phyloP scores from a whole-genome alignment of 2,797 vertebrate genomes.

The Rachycentron canadum region DNA sequence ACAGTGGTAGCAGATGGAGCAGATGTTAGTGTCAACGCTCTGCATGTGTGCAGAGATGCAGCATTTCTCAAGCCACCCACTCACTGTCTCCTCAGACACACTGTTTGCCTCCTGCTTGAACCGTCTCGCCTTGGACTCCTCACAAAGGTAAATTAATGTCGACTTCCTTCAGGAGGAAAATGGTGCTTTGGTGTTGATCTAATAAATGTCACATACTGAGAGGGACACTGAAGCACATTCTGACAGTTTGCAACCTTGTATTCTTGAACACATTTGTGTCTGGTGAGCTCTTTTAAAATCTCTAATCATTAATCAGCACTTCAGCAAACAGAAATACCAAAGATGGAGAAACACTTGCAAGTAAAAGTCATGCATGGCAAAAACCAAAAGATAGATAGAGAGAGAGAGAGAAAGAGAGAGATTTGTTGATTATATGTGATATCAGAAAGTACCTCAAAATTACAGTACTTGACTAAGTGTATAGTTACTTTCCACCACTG shows the following conservation, averaged over 20 bases:
- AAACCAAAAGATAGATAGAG: too few relatives aligned
- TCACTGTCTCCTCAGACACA: constrained; percentile 48
- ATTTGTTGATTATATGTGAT: neutral
- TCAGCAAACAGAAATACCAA: neutral
- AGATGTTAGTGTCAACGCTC: constrained; percentile 77
- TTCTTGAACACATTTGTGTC: neutral
- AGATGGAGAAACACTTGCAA: neutral
- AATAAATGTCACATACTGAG: constrained; percentile 7
- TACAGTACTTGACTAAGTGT: neutral
- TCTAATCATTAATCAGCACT: neutral
- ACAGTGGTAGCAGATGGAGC: constrained; percentile 75
- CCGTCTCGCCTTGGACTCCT: constrained; percentile 24
- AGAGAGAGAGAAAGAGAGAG: too few relatives aligned
- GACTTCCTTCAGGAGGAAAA: constrained; percentile 34
- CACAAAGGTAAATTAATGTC: constrained; percentile 36
- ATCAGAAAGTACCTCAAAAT: neutral
- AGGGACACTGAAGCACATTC: neutral
- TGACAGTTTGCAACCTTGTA: neutral
- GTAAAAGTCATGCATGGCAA: neutral
- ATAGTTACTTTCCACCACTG: neutral
- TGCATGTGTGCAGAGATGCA: constrained; percentile 65
- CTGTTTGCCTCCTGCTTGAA: constrained; percentile 49
- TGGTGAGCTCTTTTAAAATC: neutral
- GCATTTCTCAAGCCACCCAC: constrained; percentile 72
- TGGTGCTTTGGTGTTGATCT: neutral